These are phyloP conservation scores for Lottia gigantea DNA, from an alignment of 2,888 invertebrate species.

Conservation along the genomic window DNA sequence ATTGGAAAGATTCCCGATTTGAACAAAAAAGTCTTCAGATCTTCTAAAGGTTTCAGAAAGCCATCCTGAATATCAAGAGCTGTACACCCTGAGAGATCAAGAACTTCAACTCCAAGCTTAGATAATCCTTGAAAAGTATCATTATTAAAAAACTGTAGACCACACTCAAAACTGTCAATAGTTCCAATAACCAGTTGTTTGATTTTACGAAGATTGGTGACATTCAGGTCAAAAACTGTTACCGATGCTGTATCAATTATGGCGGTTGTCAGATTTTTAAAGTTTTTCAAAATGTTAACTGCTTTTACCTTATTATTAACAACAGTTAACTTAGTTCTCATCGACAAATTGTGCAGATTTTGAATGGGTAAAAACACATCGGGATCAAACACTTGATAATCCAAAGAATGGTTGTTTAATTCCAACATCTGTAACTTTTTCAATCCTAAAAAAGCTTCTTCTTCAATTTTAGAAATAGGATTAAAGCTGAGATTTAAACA, in stretches of 20 bases:
- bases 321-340: neutral
- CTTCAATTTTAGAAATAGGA: neutral
- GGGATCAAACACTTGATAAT: neutral
- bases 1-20: too few relatives aligned
- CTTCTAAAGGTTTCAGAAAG: too few relatives aligned
- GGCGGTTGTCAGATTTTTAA: neutral
- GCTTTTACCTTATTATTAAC: neutral
- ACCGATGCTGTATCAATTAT: neutral
- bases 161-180: neutral
- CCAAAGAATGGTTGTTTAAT: neutral
- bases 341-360: neutral
- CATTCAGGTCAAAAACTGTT: neutral
- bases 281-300: neutral
- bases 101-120: too few relatives aligned
- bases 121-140: neutral
- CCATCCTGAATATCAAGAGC: too few relatives aligned
- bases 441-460: neutral
- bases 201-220: neutral
- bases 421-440: neutral
- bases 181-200: neutral
- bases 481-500: conserved; percentile 4
- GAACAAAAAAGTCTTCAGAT: too few relatives aligned
- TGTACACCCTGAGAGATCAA: too few relatives aligned
- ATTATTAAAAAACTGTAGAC: neutral
- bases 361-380: neutral